Conservation (phyloP, 2,113 vertebrate genomes). For the Pitta sordida region DNA sequence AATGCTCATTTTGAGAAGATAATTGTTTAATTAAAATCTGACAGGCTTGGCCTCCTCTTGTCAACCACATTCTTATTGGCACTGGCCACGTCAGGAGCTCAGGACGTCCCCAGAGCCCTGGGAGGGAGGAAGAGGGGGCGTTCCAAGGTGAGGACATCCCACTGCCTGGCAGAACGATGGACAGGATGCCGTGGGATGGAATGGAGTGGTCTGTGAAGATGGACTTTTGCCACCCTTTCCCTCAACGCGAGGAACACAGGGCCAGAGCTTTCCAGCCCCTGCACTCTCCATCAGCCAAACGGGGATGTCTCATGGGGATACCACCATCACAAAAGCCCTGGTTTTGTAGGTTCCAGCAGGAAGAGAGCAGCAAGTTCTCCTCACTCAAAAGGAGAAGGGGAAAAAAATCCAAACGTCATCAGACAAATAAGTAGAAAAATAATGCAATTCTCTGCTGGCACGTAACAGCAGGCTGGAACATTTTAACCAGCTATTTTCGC, state of each 20-base stretch:
- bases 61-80: neutral
- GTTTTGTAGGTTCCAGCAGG: neutral
- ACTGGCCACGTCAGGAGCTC: rapidly evolving
- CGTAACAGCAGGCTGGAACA: conserved; percentile 51
- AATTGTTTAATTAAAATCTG: conserved; percentile 63
- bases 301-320: neutral
- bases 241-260: neutral
- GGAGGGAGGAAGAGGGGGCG: neutral
- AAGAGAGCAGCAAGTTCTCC: neutral
- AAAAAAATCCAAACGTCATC: neutral
- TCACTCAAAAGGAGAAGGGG: neutral
- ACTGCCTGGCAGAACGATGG: rapidly evolving
- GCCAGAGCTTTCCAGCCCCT: neutral
- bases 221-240: neutral
- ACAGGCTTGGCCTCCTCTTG: neutral
- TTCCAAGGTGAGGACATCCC: neutral
- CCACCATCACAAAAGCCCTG: rapidly evolving
- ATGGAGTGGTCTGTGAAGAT: rapidly evolving
- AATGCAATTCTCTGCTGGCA: conserved; percentile 25
- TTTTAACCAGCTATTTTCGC: conserved; percentile 63
- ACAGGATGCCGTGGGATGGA: rapidly evolving
- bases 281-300: neutral
- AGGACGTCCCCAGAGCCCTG: neutral
- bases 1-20: neutral
- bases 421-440: conserved; percentile 44